Conservation (phyloP, 2,888 invertebrate species). For the Oasisia sp. region DNA sequence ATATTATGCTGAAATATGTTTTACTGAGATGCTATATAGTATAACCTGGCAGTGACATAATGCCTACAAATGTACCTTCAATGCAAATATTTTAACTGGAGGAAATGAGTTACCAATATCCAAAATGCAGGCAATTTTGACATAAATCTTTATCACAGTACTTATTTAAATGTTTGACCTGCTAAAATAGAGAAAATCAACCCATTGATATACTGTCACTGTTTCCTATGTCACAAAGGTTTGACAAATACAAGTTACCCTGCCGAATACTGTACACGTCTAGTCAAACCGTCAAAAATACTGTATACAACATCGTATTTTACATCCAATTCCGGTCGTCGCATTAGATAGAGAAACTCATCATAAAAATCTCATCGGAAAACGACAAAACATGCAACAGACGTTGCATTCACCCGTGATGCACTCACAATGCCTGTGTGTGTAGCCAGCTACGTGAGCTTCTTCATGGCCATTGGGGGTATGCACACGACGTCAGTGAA, state of each 20-base stretch:
- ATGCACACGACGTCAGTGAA: slow-evolving; percentile 36
- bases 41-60: background rate
- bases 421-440: background rate
- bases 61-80: background rate
- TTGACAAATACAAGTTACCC: background rate
- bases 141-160: background rate
- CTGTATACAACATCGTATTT: background rate
- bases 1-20: background rate
- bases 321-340: background rate
- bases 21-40: background rate
- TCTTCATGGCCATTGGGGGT: slow-evolving; percentile 33
- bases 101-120: background rate
- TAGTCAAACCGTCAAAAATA: background rate
- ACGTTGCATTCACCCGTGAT: background rate
- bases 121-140: background rate
- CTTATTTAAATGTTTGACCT: background rate
- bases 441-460: background rate
- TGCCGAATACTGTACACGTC: background rate
- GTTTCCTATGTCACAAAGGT: background rate
- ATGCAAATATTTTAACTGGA: background rate
- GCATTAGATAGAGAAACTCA: background rate
- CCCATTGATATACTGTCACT: background rate
- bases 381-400: background rate
- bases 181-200: background rate
- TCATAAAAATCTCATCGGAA: background rate